These are phyloP conservation scores for Protonibea diacanthus DNA, from an alignment of 2,797 vertebrate genomes.

Conservation along the genomic window DNA sequence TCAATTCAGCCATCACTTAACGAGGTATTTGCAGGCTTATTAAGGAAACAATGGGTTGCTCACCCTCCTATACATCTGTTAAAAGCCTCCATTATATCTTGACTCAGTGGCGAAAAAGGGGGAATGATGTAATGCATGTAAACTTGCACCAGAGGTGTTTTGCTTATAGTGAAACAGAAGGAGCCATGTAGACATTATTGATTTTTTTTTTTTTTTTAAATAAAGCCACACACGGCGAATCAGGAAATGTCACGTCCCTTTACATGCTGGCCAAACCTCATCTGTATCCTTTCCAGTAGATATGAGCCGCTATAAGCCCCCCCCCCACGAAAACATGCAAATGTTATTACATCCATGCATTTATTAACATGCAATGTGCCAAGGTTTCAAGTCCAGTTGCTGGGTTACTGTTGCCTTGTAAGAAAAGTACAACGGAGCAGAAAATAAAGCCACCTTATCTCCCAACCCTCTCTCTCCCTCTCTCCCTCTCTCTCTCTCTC, in stretches of 20 bases:
- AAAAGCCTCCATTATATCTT: neutral
- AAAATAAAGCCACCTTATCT: constrained; percentile 44
- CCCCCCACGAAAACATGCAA: constrained; percentile 33
- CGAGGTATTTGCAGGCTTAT: constrained; percentile 17
- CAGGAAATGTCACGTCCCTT: constrained; percentile 44
- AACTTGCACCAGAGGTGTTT: neutral
- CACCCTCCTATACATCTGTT: neutral
- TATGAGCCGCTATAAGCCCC: constrained; percentile 10
- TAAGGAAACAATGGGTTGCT: constrained; percentile 12
- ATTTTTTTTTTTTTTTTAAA: constrained; percentile 5
- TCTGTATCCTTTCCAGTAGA: constrained; percentile 12
- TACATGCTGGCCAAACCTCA: constrained; percentile 13
- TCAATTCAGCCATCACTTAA: constrained; percentile 28
- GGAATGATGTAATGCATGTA: neutral
- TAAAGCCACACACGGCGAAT: constrained; percentile 1
- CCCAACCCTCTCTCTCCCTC: neutral
- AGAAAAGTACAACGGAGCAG: constrained; percentile 56
- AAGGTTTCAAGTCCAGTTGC: constrained; percentile 84
- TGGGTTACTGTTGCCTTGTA: constrained; percentile 86
- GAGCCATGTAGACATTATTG: constrained; percentile 1
- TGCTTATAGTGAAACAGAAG: constrained; percentile 7
- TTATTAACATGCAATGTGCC: constrained; percentile 60
- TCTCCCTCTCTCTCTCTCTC: neutral
- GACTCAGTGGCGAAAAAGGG: accelerated
- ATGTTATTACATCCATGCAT: constrained; percentile 56